phyloP scores from a whole-genome alignment of 2,888 invertebrate species.

The Ypsolopha sequella region DNA sequence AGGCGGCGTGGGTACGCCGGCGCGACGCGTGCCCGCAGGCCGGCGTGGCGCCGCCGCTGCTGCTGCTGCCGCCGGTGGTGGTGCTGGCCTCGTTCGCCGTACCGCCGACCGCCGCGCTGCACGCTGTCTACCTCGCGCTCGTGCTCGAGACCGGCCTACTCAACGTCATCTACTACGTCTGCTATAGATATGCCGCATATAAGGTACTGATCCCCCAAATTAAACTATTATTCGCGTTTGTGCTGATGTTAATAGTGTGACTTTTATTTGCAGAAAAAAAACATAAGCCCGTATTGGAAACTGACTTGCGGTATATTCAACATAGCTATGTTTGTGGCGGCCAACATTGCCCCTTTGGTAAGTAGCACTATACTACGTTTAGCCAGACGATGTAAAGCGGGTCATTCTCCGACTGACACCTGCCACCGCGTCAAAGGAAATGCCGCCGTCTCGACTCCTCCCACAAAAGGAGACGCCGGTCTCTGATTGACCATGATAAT shows the following conservation, averaged over 20 bases:
- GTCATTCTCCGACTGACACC: no score
- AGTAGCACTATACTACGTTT: no score
- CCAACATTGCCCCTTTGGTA: slow-evolving; percentile 50
- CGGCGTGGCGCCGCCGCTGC: slow-evolving; percentile 46
- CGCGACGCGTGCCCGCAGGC: slow-evolving; percentile 45
- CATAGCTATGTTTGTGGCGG: slow-evolving; percentile 42
- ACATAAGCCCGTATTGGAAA: slow-evolving; percentile 48
- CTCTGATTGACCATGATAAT: no score
- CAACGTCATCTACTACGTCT: slow-evolving; percentile 43
- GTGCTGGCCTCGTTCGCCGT: slow-evolving; percentile 43
- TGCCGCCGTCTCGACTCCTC: no score
- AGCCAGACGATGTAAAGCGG: no score
- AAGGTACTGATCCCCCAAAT: slow-evolving; percentile 27
- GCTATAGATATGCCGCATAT: slow-evolving; percentile 38
- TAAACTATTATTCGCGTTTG: neutral
- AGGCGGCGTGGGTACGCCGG: slow-evolving; percentile 39
- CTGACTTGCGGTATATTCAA: slow-evolving; percentile 46
- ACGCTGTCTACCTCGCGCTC: slow-evolving; percentile 43
- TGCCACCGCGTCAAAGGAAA: no score
- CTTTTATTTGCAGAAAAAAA: slow-evolving; percentile 36
- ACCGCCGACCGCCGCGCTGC: slow-evolving; percentile 39
- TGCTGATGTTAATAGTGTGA: neutral
- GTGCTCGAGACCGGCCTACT: slow-evolving; percentile 43
- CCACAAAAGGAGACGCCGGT: no score
- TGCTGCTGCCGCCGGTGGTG: slow-evolving; percentile 52